phyloP scores from a whole-genome alignment of 2,113 vertebrate genomes.

The Ailuropoda melanoleuca region DNA sequence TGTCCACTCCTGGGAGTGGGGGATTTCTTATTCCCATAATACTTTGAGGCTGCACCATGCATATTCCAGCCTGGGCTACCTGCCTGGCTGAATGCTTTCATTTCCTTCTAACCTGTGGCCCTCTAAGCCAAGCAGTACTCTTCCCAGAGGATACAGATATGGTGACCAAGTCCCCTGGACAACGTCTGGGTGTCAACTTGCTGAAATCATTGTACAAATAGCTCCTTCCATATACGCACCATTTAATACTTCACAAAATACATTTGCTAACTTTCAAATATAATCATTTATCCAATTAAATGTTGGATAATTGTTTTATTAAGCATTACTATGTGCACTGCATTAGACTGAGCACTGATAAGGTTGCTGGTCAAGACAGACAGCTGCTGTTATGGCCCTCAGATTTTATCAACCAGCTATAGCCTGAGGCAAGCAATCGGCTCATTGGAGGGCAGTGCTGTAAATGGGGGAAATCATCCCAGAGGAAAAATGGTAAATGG shows the following conservation, averaged over 20 bases:
- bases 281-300: background rate
- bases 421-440: background rate
- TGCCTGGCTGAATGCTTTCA: background rate
- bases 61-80: background rate
- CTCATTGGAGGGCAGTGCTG: background rate
- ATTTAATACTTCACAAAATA: background rate
- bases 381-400: background rate
- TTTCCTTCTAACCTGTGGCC: background rate
- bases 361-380: background rate
- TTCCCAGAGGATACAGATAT: background rate
- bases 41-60: background rate
- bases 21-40: background rate
- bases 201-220: background rate
- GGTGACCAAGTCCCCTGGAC: background rate
- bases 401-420: background rate
- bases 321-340: background rate
- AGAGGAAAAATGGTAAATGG: background rate
- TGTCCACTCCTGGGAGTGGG: background rate
- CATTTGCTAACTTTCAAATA: background rate
- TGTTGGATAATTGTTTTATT: background rate
- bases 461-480: background rate
- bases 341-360: background rate
- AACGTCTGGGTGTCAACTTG: background rate
- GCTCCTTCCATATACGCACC: background rate
- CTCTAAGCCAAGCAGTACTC: background rate